Conservation (phyloP, 2,888 invertebrate genomes). For the Melieria picta region DNA sequence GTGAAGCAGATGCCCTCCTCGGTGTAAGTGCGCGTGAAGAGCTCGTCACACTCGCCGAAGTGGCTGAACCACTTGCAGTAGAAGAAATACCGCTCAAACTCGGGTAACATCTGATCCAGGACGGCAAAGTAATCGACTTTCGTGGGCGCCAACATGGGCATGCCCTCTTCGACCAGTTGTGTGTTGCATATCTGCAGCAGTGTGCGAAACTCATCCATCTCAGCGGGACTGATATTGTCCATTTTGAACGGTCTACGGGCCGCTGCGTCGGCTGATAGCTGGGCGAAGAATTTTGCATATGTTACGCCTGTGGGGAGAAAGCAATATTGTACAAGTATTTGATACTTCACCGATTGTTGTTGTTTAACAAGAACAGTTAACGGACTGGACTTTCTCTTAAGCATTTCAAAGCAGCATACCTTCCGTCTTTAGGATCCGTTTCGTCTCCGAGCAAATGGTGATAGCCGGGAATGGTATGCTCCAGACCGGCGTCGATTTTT, state of each 20-base stretch:
- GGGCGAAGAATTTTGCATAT: conserved; percentile 49
- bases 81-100: conserved; percentile 69
- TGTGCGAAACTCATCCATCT: conserved; percentile 57
- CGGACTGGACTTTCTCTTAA: not conserved
- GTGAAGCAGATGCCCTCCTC: conserved; percentile 78
- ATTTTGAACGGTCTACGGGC: conserved; percentile 43
- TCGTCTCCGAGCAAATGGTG: conserved; percentile 63
- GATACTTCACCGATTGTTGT: not conserved
- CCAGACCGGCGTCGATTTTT: conserved; percentile 71
- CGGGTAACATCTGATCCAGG: conserved; percentile 67
- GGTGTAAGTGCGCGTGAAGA: conserved; percentile 72
- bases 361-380: not conserved
- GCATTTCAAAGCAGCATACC: conserved; percentile 33
- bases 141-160: conserved; percentile 48
- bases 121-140: conserved; percentile 51
- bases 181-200: conserved; percentile 59
- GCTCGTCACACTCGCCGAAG: conserved; percentile 68
- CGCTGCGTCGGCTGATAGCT: conserved; percentile 44
- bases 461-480: conserved; percentile 63
- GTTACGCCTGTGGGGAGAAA: conserved; percentile 40
- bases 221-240: conserved; percentile 25
- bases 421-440: conserved; percentile 49
- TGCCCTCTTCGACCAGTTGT: conserved; percentile 52
- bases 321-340: too few relatives aligned
- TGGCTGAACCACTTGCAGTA: conserved; percentile 71